A percentile compares a stretch with the other conserved stretches of the same genome.
phyloP scores from a whole-genome alignment of 2,797 vertebrate species.

The Mycteria americana region DNA sequence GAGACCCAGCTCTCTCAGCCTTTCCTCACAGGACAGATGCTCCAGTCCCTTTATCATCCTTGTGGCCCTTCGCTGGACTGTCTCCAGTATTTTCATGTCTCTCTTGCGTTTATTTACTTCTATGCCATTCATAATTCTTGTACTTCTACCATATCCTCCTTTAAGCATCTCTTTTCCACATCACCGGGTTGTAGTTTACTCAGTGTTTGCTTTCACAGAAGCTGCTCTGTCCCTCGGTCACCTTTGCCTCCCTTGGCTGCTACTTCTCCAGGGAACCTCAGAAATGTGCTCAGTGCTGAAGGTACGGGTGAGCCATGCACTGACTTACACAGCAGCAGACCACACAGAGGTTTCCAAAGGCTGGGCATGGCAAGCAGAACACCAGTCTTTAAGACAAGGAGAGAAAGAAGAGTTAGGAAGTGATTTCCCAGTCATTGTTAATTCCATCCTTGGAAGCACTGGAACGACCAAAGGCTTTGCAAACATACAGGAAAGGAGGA shows the following conservation, averaged over 20 bases:
- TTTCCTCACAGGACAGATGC: neutral
- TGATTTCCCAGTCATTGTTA: neutral
- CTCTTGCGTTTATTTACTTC: neutral
- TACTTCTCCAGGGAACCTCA: neutral
- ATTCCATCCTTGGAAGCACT: neutral
- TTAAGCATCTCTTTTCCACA: neutral
- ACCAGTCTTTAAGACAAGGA: neutral
- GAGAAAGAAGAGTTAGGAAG: neutral
- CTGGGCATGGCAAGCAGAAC: neutral
- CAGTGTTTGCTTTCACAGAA: neutral
- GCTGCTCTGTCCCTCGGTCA: neutral
- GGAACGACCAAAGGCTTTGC: neutral
- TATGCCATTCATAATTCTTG: neutral
- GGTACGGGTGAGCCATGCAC: neutral
- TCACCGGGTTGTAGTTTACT: neutral
- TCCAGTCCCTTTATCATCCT: neutral
- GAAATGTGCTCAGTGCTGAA: neutral
- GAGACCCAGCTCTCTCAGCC: neutral
- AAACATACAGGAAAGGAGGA: neutral
- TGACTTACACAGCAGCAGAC: neutral
- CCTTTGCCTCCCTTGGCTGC: neutral
- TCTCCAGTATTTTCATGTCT: neutral
- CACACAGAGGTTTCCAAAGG: neutral
- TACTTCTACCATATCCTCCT: neutral
- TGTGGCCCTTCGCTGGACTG: neutral